Evolutionary conservation across 2,113 vertebrate species (phyloP).

Genomic region (Tetraodon nigroviridis): DNA sequence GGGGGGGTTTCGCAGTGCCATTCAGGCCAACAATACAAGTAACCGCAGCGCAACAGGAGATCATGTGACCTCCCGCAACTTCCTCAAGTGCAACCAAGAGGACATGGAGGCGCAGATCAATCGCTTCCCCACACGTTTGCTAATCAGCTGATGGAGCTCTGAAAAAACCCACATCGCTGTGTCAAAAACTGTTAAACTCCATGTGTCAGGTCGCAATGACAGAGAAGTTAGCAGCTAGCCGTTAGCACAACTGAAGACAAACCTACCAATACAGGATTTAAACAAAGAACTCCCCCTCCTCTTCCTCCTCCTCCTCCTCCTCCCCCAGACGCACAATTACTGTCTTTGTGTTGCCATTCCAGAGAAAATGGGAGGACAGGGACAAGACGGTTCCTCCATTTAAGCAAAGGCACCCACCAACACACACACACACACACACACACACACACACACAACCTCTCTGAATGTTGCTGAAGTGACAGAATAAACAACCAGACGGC

Average conservation of each 20-base stretch:
- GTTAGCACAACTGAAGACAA: not conserved
- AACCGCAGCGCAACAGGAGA: conserved; percentile 27
- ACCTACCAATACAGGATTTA: not conserved
- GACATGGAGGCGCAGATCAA: conserved; percentile 25
- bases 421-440: conserved; percentile 9
- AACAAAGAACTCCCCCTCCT: conserved; percentile 7
- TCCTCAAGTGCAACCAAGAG: conserved; percentile 49
- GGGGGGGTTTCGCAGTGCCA: conserved; percentile 12
- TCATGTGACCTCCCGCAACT: conserved; percentile 16
- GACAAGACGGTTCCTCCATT: conserved; percentile 43
- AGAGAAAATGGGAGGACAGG: conserved; percentile 29
- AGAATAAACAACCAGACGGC: conserved; percentile 18
- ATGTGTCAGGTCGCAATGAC: too few relatives aligned
- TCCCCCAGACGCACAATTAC: conserved; percentile 35
- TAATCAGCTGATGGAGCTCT: too few relatives aligned
- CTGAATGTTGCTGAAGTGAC: conserved; percentile 14
- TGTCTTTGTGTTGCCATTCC: conserved; percentile 49
- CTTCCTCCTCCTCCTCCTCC: not conserved
- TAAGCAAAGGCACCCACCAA: conserved; percentile 17
- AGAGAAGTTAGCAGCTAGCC: too few relatives aligned
- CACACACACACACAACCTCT: conserved; percentile 11
- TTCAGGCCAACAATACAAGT: conserved; percentile 19
- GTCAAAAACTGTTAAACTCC: too few relatives aligned
- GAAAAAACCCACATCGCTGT: too few relatives aligned
- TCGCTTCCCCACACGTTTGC: not conserved